Conservation (phyloP, 2,888 invertebrate species). For the Campopleginae sp. region DNA sequence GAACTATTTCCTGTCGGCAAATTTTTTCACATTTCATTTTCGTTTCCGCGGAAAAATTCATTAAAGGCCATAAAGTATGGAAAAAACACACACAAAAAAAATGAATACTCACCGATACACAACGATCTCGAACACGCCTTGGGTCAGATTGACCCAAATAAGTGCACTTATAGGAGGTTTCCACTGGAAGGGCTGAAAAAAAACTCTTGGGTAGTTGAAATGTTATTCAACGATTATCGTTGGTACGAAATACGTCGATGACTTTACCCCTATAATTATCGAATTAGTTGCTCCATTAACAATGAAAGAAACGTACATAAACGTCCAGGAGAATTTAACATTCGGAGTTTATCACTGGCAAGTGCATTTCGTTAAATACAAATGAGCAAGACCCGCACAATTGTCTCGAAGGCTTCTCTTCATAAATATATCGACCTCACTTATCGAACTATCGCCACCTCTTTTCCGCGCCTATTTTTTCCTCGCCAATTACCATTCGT, state of each 20-base stretch:
- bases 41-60: no score
- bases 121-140: no score
- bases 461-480: not conserved
- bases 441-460: slow-evolving; percentile 1
- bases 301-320: not conserved
- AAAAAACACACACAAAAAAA: no score
- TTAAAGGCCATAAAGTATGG: no score
- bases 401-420: not conserved
- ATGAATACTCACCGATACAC: no score
- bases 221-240: not conserved
- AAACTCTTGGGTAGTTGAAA: not conserved
- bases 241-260: not conserved
- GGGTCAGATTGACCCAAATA: no score
- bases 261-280: slow-evolving; percentile 13
- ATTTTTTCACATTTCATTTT: no score
- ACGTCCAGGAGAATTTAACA: not conserved
- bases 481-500: slow-evolving; percentile 5
- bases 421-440: slow-evolving; percentile 1
- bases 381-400: slow-evolving; percentile 26
- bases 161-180: no score
- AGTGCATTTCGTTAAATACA: not conserved
- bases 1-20: no score
- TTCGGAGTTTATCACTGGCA: slow-evolving; percentile 11
- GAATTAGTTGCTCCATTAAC: not conserved
- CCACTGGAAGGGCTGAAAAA: not conserved